These are phyloP conservation scores for Conops quadrifasciatus DNA, from an alignment of 2,888 invertebrate species.

Conservation along the genomic window DNA sequence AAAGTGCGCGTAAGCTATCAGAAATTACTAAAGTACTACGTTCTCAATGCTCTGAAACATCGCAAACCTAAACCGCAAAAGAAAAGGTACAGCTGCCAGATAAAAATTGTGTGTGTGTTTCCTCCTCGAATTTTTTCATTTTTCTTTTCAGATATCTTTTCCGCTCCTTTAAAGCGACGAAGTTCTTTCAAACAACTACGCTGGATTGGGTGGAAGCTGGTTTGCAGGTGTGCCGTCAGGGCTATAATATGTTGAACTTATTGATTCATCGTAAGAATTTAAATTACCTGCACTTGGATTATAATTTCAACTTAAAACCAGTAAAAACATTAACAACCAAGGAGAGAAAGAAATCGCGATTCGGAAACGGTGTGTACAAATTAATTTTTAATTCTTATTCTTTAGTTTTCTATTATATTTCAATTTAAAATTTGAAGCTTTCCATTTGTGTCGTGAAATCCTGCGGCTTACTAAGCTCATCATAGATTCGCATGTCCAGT, in stretches of 20 bases:
- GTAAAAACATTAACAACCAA: constrained; percentile 99
- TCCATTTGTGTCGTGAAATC: constrained; percentile 99
- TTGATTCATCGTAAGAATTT: constrained; percentile 99
- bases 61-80: constrained; percentile 98
- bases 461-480: constrained; percentile 97
- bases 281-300: constrained; percentile 99
- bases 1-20: constrained; percentile 99
- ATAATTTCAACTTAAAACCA: constrained; percentile 99
- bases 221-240: constrained; percentile 96
- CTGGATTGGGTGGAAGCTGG: constrained; percentile 99
- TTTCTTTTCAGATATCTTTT: constrained; percentile 79
- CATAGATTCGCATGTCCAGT: constrained; percentile 99
- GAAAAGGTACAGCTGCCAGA: constrained; percentile 73
- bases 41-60: constrained; percentile 96
- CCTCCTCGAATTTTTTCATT: background rate
- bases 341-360: constrained; percentile 97
- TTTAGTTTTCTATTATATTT: constrained; percentile 3
- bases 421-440: constrained; percentile 71
- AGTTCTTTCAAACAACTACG: constrained; percentile 99
- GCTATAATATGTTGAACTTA: constrained; percentile 99
- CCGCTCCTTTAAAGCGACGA: constrained; percentile 99
- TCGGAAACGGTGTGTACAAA: constrained; percentile 81
- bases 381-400: background rate
- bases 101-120: constrained; percentile 3
- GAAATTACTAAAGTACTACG: constrained; percentile 97